Base-by-base conservation (phyloP, 2,797 vertebrate genomes). In the Taeniopygia guttata region DNA sequence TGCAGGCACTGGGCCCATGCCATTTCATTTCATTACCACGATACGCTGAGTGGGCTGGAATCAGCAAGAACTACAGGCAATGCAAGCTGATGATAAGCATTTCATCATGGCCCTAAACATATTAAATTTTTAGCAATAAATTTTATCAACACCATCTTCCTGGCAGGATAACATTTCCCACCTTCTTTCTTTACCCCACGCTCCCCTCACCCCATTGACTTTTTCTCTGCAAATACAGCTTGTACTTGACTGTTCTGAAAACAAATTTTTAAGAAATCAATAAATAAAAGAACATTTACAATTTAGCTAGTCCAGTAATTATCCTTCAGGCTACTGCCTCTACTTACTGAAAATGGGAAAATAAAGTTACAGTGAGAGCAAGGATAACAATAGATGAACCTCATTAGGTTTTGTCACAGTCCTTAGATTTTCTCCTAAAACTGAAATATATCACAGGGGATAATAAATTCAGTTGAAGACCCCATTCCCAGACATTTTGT, bases 91-190 rank as follows among this genome's bases (percentile, higher is more conserved):
- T 96, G 94, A 97, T 97, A 97, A 97, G 95, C 97, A 95, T 97
- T 98, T 97, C 94, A 97, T 97, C 96, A 96, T 79, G 66, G 84
- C 67, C 49, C 94, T 97, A 96, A 97, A 96, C 90, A 94, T 97
- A 97, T 97, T 97, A 96, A 95, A 95, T 97, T 96, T 96, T 96
- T 94, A 90, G 91, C 94, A 95, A 95, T 96, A 96, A 79, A 94
- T 93, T 97, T 95, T 97, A 97, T 97, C 95, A 96, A 48, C 69
- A 90, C 29, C n/a, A 89, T 96, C 93, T 90, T 83, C 75, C 34
- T 87, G 59, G 21, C 51, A 56, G 75, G 68, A 72, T 93, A 93
- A 43, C 16, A 42, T 73, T 94, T 30, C 19, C 27, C 38, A 3
- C 11, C 46, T 86, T 93, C 83, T 59, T 90, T 69, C 51, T 76